These are phyloP conservation scores for Acleris cristana DNA, from an alignment of 2,888 invertebrate genomes.

Conservation along the genomic window DNA sequence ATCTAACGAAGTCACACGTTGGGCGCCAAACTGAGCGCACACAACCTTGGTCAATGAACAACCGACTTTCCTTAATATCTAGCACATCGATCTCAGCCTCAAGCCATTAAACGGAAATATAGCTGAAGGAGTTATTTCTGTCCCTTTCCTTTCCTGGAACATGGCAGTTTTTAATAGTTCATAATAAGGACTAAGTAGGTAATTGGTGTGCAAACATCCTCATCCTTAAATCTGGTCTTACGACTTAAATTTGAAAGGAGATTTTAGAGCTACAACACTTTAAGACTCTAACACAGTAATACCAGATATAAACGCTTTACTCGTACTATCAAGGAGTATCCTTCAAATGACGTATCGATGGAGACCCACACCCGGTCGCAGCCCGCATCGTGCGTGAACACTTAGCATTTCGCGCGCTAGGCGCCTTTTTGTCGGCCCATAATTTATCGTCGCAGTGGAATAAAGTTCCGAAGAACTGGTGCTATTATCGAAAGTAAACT, in stretches of 20 bases:
- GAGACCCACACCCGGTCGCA: neutral
- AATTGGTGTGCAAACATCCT: no score
- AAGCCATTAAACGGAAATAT: constrained; percentile 43
- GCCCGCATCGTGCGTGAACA: neutral
- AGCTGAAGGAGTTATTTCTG: no score
- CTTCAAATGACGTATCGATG: neutral
- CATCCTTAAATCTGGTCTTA: no score
- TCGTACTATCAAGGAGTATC: no score
- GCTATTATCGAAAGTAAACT: no score
- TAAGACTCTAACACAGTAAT: no score
- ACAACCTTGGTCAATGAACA: constrained; percentile 28
- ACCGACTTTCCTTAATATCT: constrained; percentile 7
- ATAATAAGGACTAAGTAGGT: no score
- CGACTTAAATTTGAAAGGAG: no score
- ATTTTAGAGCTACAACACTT: no score
- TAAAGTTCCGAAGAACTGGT: neutral
- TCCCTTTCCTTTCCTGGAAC: no score
- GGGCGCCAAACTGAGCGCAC: constrained; percentile 26
- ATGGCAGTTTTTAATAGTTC: no score
- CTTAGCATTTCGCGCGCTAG: constrained; percentile 16
- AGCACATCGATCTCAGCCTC: constrained; percentile 43
- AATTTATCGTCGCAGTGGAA: constrained; percentile 26
- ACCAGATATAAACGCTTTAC: no score
- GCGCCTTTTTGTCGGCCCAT: constrained; percentile 22
- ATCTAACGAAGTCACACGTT: constrained; percentile 22